Percentiles rank a stretch among this genome's conserved stretches.
Conservation (phyloP, 2,113 vertebrate genomes). For the Etheostoma cragini region DNA sequence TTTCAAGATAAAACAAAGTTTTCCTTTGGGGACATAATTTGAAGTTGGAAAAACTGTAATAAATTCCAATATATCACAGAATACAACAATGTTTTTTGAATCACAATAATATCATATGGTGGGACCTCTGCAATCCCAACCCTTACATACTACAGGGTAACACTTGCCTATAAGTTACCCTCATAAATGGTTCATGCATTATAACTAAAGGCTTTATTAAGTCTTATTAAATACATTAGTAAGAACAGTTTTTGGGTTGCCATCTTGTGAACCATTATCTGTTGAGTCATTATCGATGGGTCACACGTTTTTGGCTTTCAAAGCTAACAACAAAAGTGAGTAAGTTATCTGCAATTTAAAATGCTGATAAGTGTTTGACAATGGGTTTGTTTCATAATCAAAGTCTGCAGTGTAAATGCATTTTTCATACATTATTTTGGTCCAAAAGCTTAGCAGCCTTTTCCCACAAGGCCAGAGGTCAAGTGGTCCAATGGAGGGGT, state of each 20-base stretch:
- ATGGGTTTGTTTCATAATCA: background rate
- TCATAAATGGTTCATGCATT: background rate
- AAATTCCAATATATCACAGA: too few relatives aligned
- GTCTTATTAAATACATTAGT: background rate
- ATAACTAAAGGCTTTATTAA: background rate
- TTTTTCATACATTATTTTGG: background rate
- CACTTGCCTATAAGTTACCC: background rate
- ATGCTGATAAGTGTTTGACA: background rate
- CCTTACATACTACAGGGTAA: background rate
- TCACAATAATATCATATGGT: too few relatives aligned
- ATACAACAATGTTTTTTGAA: too few relatives aligned
- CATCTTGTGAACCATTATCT: background rate
- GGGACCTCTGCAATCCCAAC: too few relatives aligned
- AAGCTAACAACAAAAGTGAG: background rate
- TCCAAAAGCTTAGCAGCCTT: background rate
- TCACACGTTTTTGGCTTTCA: background rate
- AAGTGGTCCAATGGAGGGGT: background rate
- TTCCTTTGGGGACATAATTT: too few relatives aligned
- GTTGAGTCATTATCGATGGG: background rate
- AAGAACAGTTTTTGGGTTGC: background rate
- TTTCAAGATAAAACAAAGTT: too few relatives aligned
- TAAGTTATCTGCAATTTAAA: background rate
- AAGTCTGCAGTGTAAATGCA: background rate
- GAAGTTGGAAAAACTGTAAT: too few relatives aligned
- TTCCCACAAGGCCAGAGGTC: conserved; percentile 5